Conservation (phyloP, 2,888 invertebrate species). For the Synanthedon tipuliformis region DNA sequence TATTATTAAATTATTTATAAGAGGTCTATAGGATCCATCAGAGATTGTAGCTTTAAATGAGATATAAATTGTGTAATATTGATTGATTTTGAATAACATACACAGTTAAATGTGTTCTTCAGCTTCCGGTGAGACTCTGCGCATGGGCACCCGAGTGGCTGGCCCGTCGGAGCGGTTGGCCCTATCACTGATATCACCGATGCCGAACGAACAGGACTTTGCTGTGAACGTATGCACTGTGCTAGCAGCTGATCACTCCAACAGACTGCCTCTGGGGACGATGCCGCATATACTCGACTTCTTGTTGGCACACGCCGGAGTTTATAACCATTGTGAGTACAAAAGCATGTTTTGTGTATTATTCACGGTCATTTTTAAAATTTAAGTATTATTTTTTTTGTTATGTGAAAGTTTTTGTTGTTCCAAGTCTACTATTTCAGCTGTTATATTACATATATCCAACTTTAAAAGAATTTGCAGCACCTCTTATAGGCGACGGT, state of each 20-base stretch:
- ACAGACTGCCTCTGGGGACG: conserved; percentile 85
- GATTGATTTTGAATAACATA: background rate
- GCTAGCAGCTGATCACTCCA: conserved; percentile 93
- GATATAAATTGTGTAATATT: background rate
- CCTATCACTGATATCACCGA: conserved; percentile 92
- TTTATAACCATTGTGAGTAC: conserved; percentile 86
- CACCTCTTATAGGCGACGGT: no score
- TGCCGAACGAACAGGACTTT: conserved; percentile 99
- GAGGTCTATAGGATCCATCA: no score
- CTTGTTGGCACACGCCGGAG: conserved; percentile 92
- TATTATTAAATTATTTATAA: no score
- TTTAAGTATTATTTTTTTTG: no score
- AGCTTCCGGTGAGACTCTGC: conserved; percentile 56
- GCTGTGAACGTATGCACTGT: conserved; percentile 97
- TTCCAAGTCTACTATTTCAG: no score
- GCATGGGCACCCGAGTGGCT: conserved; percentile 29
- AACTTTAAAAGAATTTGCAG: no score
- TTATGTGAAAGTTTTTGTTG: no score
- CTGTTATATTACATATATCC: no score
- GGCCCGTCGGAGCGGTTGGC: conserved; percentile 82
- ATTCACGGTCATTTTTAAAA: background rate
- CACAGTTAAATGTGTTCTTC: conserved; percentile 5
- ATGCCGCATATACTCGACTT: conserved; percentile 90
- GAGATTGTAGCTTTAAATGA: background rate
- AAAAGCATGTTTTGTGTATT: background rate